Evolutionary conservation across 2,888 invertebrate species (phyloP).

Genomic region (Drosophila phalerata): DNA sequence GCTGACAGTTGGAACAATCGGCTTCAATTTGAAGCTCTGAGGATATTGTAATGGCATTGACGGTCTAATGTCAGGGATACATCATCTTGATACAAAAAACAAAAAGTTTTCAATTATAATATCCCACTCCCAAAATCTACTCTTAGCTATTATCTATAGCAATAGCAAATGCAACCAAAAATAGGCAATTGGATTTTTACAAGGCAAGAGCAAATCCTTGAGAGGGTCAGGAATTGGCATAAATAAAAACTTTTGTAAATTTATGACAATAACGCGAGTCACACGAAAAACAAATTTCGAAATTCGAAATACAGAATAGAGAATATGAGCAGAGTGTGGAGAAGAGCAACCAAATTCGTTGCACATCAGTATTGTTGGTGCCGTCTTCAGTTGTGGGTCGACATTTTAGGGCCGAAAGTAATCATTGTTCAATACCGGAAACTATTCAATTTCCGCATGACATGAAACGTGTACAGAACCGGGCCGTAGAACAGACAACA

Average conservation of each 20-base stretch:
- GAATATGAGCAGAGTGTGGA: neutral
- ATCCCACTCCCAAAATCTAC: neutral
- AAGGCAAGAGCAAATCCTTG: conserved; percentile 16
- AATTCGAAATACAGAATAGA: neutral
- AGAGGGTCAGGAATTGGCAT: conserved; percentile 17
- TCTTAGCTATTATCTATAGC: neutral
- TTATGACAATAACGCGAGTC: conserved; percentile 40
- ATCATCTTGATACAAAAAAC: conserved; percentile 5
- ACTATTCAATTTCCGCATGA: conserved; percentile 82
- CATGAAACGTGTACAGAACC: conserved; percentile 67
- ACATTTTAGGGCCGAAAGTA: conserved; percentile 61
- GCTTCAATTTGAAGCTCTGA: conserved; percentile 49
- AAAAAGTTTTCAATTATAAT: conserved; percentile 62
- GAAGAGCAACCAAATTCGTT: conserved; percentile 25
- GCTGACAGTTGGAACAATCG: conserved; percentile 50
- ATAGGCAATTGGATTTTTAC: conserved; percentile 35
- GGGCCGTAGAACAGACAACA: conserved; percentile 27
- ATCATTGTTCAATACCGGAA: conserved; percentile 82
- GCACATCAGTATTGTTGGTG: conserved; percentile 11
- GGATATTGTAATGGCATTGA: conserved; percentile 47
- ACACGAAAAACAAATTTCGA: conserved; percentile 10
- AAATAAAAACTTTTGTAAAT: conserved; percentile 36
- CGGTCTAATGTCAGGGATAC: conserved; percentile 35
- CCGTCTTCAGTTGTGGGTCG: conserved; percentile 33
- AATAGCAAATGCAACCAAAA: conserved; percentile 13